A percentile compares a stretch with the other conserved stretches of the same genome.
Evolutionary conservation across 30 jellyfish, hydroid and myxozoan species (phyloP).

Genomic region (Hydra vulgaris): DNA sequence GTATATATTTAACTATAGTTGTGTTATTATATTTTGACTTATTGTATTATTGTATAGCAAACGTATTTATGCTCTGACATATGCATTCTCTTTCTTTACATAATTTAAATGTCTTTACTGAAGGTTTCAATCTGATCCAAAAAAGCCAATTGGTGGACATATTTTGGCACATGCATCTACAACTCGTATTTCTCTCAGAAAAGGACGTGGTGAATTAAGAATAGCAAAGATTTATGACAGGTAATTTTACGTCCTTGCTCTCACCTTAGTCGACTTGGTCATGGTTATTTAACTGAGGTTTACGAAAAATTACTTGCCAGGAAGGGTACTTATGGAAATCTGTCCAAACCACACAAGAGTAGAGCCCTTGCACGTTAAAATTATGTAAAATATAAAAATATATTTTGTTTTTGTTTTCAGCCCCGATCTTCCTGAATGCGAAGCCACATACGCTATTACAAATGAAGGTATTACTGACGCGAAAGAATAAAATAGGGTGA

Average conservation of each 20-base stretch:
- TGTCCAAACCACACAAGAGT: too few relatives aligned
- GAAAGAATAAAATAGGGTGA: conserved; percentile 40
- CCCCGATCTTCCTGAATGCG: conserved; percentile 97
- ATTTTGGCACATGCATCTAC: conserved; percentile 98
- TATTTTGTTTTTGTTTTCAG: too few relatives aligned
- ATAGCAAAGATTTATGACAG: conserved; percentile 95
- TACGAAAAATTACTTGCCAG: neutral
- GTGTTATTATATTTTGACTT: too few relatives aligned
- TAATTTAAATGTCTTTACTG: neutral
- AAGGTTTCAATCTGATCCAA: conserved; percentile 98
- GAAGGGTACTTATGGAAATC: neutral
- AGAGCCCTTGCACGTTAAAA: too few relatives aligned
- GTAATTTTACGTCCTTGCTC: conserved; percentile 20
- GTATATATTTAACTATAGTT: too few relatives aligned
- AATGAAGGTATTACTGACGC: conserved; percentile 96
- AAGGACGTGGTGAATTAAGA: conserved; percentile 95
- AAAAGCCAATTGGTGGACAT: conserved; percentile 99
- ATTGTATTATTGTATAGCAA: too few relatives aligned
- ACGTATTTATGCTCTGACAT: too few relatives aligned
- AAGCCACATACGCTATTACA: conserved; percentile 95
- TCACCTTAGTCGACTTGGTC: too few relatives aligned
- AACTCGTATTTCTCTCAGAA: conserved; percentile 82
- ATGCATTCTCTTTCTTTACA: too few relatives aligned
- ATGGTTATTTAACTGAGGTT: neutral
- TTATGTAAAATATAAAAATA: too few relatives aligned